phyloP scores from a whole-genome alignment of 1,140 invertebrate species.

The Achatina immaculata region DNA sequence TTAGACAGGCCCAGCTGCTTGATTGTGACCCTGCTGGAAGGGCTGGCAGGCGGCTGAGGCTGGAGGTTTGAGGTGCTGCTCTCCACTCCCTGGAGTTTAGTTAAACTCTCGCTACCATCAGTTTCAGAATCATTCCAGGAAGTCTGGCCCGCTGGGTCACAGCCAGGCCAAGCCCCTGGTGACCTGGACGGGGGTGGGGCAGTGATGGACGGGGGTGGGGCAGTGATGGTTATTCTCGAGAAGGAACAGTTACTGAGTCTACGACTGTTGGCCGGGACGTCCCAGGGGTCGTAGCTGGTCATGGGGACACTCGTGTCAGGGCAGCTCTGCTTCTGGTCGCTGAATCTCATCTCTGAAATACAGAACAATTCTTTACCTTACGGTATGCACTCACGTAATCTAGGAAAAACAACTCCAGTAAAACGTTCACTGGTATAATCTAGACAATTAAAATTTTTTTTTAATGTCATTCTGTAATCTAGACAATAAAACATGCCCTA shows the following conservation, averaged over 20 bases:
- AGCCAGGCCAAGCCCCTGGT: not conserved
- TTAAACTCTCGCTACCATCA: not conserved
- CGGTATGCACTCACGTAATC: no score
- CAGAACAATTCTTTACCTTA: not conserved
- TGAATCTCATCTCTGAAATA: conserved; percentile 12
- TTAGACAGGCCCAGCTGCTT: conserved; percentile 21
- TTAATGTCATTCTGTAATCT: no score
- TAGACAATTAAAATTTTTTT: no score
- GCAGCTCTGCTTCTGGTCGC: not conserved
- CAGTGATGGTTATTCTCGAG: not conserved
- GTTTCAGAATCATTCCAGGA: no score
- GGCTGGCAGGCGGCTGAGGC: not conserved
- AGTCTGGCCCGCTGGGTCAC: not conserved
- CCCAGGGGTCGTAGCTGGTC: not conserved
- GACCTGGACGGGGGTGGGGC: not conserved
- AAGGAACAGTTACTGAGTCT: conserved; percentile 34
- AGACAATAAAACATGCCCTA: no score
- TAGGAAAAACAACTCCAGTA: no score
- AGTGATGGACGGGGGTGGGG: not conserved
- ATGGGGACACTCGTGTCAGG: not conserved
- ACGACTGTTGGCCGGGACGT: not conserved
- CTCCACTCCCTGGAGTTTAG: not conserved
- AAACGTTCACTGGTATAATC: no score
- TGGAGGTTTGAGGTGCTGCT: not conserved
- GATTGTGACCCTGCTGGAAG: conserved; percentile 20